Conservation (phyloP, 2,113 vertebrate genomes). For the Siniperca chuatsi region DNA sequence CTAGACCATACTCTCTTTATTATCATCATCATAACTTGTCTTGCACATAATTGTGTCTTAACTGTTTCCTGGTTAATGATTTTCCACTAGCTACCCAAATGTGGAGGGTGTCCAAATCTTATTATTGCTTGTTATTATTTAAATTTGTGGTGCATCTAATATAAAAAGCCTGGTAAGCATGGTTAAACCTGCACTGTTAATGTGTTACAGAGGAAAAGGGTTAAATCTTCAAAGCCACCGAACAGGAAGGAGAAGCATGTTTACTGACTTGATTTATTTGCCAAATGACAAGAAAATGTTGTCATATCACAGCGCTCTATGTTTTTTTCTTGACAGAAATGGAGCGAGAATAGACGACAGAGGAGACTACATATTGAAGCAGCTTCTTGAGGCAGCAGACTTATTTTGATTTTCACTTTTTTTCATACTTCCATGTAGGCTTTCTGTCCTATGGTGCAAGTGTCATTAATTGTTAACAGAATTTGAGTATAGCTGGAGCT, state of each 20-base stretch:
- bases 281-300: slow-evolving; percentile 72
- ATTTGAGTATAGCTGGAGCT: background rate
- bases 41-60: background rate
- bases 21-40: background rate
- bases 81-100: background rate
- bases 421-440: slow-evolving; percentile 15
- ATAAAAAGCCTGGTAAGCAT: background rate
- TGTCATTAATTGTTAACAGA: slow-evolving; percentile 37
- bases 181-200: background rate
- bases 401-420: slow-evolving; percentile 62
- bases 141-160: background rate
- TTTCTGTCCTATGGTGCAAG: slow-evolving; percentile 60
- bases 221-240: slow-evolving; percentile 42
- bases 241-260: slow-evolving; percentile 47
- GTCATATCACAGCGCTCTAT: slow-evolving; percentile 64
- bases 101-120: background rate
- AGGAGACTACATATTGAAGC: slow-evolving; percentile 46
- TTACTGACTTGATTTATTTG: slow-evolving; percentile 54
- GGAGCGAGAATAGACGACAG: slow-evolving; percentile 65
- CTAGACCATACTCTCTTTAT: no score
- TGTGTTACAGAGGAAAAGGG: background rate
- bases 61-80: background rate
- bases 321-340: slow-evolving; percentile 82
- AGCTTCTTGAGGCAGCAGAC: slow-evolving; percentile 57
- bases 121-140: background rate